Conservation (phyloP, 1,140 invertebrate species). For the Phocides pigmalion region DNA sequence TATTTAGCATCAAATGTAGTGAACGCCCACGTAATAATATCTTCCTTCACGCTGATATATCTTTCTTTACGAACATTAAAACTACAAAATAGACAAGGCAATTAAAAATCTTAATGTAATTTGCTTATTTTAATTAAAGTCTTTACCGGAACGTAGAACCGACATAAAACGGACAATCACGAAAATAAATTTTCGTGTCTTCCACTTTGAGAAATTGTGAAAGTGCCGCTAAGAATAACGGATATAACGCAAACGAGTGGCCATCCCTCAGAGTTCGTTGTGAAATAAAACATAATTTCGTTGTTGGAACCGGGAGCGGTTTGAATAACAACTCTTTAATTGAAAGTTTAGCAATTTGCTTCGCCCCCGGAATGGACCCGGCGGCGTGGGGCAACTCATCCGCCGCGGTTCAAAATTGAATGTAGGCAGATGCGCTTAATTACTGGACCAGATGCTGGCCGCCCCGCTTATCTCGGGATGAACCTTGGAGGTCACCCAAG, state of each 20-base stretch:
- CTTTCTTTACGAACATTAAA: not conserved
- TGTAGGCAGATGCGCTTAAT: slow-evolving; percentile 82
- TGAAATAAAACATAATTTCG: slow-evolving; percentile 78
- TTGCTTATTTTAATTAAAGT: not conserved
- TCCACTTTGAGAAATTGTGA: slow-evolving; percentile 41
- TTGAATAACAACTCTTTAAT: slow-evolving; percentile 84
- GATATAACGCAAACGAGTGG: slow-evolving; percentile 51
- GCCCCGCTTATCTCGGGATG: slow-evolving; percentile 52
- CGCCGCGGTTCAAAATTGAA: slow-evolving; percentile 80
- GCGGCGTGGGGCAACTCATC: slow-evolving; percentile 74
- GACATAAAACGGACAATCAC: not conserved
- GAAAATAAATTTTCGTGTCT: slow-evolving; percentile 7
- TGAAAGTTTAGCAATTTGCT: slow-evolving; percentile 83
- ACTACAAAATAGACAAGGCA: not conserved
- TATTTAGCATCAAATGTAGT: too few species aligned
- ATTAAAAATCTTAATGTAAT: not conserved
- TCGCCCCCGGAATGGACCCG: slow-evolving; percentile 77
- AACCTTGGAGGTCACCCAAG: slow-evolving; percentile 41
- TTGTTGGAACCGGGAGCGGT: slow-evolving; percentile 70
- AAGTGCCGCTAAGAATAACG: slow-evolving; percentile 58
- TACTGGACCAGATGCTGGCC: slow-evolving; percentile 71
- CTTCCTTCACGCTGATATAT: too few species aligned
- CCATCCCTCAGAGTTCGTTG: slow-evolving; percentile 66
- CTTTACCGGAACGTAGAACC: not conserved
- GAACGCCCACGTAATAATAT: too few species aligned